These are phyloP conservation scores for Congeria kusceri DNA, from an alignment of 2,888 invertebrate species.

Conservation along the genomic window DNA sequence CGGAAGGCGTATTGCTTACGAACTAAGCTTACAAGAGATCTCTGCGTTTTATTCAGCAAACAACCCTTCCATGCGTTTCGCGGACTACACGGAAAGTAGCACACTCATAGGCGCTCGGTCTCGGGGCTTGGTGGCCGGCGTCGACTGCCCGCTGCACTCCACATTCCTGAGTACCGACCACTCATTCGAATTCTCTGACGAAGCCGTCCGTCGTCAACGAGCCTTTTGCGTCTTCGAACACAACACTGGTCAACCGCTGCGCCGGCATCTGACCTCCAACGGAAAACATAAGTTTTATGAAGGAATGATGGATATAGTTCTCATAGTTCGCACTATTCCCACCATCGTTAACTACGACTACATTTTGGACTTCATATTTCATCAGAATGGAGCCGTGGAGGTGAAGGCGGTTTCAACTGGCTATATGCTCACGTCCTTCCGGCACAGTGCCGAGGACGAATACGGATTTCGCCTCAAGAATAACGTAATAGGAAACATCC, in stretches of 20 bases:
- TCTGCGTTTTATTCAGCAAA: slow-evolving; percentile 74
- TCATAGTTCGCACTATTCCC: slow-evolving; percentile 69
- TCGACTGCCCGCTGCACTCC: slow-evolving; percentile 78
- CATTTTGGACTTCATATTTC: slow-evolving; percentile 76
- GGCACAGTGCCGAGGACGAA: slow-evolving; percentile 22
- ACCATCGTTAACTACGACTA: slow-evolving; percentile 79
- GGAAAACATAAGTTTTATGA: slow-evolving; percentile 59
- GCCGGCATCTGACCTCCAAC: slow-evolving; percentile 67
- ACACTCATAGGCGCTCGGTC: slow-evolving; percentile 66
- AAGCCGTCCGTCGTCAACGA: slow-evolving; percentile 7
- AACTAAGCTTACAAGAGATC: slow-evolving; percentile 78
- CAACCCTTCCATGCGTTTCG: slow-evolving; percentile 60
- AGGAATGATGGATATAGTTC: slow-evolving; percentile 70
- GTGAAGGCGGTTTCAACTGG: slow-evolving; percentile 71
- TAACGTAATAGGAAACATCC: slow-evolving; percentile 68
- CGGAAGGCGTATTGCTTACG: slow-evolving; percentile 77
- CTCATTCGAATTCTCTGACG: slow-evolving; percentile 48
- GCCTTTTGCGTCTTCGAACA: slow-evolving; percentile 78
- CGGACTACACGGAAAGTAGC: slow-evolving; percentile 73
- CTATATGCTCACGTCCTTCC: slow-evolving; percentile 68
- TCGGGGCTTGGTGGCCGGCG: slow-evolving; percentile 72
- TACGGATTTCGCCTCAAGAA: slow-evolving; percentile 69
- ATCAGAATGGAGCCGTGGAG: slow-evolving; percentile 74
- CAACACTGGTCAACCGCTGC: slow-evolving; percentile 74
- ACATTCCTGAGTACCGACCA: slow-evolving; percentile 57